Base-by-base conservation (phyloP, 2,888 invertebrate species). In the Pimpla rufipes region DNA sequence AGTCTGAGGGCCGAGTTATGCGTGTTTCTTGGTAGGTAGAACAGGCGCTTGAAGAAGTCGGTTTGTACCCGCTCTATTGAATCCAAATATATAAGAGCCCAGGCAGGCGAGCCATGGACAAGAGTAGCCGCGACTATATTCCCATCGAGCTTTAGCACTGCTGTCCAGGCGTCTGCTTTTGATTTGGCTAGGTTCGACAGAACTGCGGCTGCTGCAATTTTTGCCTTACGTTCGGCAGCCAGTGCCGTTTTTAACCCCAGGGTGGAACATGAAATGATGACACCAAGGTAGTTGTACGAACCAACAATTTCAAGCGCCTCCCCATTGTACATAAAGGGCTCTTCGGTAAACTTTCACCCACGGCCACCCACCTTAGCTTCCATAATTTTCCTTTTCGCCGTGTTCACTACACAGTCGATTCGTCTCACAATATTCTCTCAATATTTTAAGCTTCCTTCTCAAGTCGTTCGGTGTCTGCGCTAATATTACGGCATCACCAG, bases 401-500 rank as follows among this genome's bases (percentile, higher is more conserved):
- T 55, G n/a, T 73, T 73, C 6, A 73, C 55, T 11, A 23, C 35
- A n/a, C 11, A 73, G 57, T n/a, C 45, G 7, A 7, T 73, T 73
- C 2, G 3, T 35, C 10, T n/a, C 8, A 23, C 35, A 73, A 40
- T 73, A 73, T 73, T 57, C 40, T 57, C 35, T 16, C 3, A 73
- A n/a, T 37, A 42, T 40, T 55, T 55, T 52, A 7, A 73, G n/a
- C 57, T 55, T 37, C 37, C 35, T 55, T 52, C 23, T 52, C n/a
- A 52, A 11, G n/a, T 55, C 42, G 3, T 11, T 40, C 10, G 55
- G 42, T 5, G 73, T 55, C n/a, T 73, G 37, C 0, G 73, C 73
- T 16, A 73, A 62, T 29, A 71, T 21, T 0, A 79, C 64, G 1
- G 59, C 4, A 18, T 78, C 78, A n/a, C 70, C 78, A 3, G 78